A percentile compares a stretch with the other conserved stretches of the same genome.
Evolutionary conservation across 2,888 invertebrate species (phyloP).

Genomic region (Icerya purchasi): DNA sequence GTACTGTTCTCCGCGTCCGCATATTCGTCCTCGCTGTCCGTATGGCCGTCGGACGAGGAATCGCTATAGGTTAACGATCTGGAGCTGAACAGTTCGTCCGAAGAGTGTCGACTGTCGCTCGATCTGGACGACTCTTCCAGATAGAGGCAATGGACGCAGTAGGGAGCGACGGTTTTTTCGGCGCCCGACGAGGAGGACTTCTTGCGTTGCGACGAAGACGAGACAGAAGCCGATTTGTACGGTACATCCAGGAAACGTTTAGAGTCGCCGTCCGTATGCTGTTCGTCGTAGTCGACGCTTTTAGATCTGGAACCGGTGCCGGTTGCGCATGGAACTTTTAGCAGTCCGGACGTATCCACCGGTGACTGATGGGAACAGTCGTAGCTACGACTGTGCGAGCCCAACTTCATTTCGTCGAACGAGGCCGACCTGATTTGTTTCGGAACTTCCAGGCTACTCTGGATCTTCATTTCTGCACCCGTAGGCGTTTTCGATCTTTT

Average conservation of each 20-base stretch:
- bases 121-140: constrained; percentile 43
- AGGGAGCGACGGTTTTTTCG: constrained; percentile 19
- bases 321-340: constrained; percentile 26
- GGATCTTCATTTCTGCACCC: constrained; percentile 76
- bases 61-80: constrained; percentile 33
- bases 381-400: constrained; percentile 10
- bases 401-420: constrained; percentile 67
- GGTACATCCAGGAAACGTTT: constrained; percentile 35
- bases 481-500: constrained; percentile 72
- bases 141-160: constrained; percentile 29
- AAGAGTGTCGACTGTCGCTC: constrained; percentile 23
- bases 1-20: constrained; percentile 16
- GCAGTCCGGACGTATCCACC: constrained; percentile 19
- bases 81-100: constrained; percentile 38
- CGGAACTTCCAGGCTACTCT: constrained; percentile 74
- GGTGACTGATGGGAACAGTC: constrained; percentile 11
- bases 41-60: constrained; percentile 26
- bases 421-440: constrained; percentile 75
- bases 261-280: constrained; percentile 29
- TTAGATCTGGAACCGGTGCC: constrained; percentile 41
- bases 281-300: constrained; percentile 55
- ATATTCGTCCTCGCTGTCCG: constrained; percentile 18
- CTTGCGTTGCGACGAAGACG: constrained; percentile 32
- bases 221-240: constrained; percentile 15
- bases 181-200: too few species aligned